Percentiles rank a stretch among this genome's conserved stretches.
These are phyloP conservation scores for Acrossocheilus wenchowensis DNA, from an alignment of 2,797 vertebrate genomes.

Conservation along the genomic window DNA sequence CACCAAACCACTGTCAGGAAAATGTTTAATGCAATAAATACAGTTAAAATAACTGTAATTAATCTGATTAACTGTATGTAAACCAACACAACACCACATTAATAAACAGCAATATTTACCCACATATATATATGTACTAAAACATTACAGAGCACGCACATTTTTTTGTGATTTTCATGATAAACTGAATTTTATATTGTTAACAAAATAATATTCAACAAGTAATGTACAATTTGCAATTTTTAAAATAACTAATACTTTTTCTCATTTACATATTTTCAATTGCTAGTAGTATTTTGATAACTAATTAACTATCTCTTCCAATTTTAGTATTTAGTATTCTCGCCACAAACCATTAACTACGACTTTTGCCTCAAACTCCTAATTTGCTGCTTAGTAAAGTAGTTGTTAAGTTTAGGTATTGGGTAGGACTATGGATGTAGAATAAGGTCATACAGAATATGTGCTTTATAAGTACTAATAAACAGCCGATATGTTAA, in stretches of 20 bases:
- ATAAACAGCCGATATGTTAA: too few species aligned
- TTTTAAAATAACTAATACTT: too few species aligned
- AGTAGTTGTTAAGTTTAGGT: too few species aligned
- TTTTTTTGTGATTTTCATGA: neutral
- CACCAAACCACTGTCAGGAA: neutral
- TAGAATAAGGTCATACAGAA: too few species aligned
- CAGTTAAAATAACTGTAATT: neutral
- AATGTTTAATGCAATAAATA: neutral
- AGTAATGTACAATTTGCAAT: too few species aligned
- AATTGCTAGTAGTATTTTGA: neutral
- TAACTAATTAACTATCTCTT: neutral
- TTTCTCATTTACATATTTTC: neutral
- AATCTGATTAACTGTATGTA: neutral
- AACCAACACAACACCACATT: neutral
- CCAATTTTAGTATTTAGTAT: too few species aligned
- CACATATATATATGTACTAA: neutral
- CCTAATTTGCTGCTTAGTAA: too few species aligned
- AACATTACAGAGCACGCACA: neutral
- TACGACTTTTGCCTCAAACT: too few species aligned
- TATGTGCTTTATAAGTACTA: too few species aligned
- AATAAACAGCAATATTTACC: neutral
- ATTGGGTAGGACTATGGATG: too few species aligned
- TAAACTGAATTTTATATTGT: neutral
- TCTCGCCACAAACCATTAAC: too few species aligned
- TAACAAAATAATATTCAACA: neutral